Evolutionary conservation across 53 echinoderm and acorn worm genomes (phyloP).

Genomic region (Luidia sarsii): DNA sequence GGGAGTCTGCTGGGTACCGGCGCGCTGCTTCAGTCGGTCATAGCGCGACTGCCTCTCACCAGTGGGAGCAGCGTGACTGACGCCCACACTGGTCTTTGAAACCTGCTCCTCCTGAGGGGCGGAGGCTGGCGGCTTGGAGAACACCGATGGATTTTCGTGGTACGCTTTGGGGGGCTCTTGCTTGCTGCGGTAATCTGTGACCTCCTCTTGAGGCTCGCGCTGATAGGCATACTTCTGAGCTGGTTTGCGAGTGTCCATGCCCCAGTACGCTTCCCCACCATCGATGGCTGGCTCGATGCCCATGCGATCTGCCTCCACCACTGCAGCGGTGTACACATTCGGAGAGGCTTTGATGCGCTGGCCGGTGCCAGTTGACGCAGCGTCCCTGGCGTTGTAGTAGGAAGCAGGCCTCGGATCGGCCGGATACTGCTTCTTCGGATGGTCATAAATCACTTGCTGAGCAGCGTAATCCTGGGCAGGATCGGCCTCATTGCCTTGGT

Average conservation of each 20-base stretch:
- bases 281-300: slow-evolving; percentile 33
- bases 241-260: slow-evolving; percentile 30
- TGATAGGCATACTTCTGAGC: background rate
- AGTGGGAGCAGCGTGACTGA: slow-evolving; percentile 22
- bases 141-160: background rate
- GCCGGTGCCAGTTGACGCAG: slow-evolving; percentile 5
- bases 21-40: slow-evolving; percentile 68
- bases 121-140: background rate
- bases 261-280: slow-evolving; percentile 54
- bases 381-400: background rate
- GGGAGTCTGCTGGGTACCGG: slow-evolving; percentile 1
- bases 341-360: slow-evolving; percentile 44
- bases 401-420: background rate
- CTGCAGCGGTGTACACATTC: slow-evolving; percentile 8
- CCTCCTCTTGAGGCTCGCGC: background rate
- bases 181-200: background rate
- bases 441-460: slow-evolving; percentile 28
- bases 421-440: slow-evolving; percentile 8
- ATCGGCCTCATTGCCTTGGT: background rate
- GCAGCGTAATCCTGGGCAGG: background rate
- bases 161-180: background rate
- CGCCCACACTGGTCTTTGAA: background rate
- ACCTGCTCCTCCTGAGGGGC: background rate
- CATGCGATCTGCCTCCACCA: slow-evolving; percentile 46
- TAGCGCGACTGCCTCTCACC: slow-evolving; percentile 54